Percentiles rank a stretch among this genome's conserved stretches.
Conservation (phyloP, 2,113 vertebrate genomes). For the Ochotona curzoniae region DNA sequence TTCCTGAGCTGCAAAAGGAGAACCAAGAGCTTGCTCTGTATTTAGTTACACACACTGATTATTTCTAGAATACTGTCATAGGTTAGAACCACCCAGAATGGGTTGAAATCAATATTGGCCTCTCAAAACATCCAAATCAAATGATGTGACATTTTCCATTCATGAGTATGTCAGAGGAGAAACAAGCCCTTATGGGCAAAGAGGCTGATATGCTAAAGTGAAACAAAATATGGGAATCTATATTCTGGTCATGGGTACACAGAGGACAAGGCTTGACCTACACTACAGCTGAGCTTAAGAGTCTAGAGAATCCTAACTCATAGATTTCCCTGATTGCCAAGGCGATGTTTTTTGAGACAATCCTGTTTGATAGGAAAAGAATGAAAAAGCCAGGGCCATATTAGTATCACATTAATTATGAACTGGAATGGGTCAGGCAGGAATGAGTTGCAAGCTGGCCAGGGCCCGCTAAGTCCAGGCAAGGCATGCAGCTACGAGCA, state of each 20-base stretch:
- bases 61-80: neutral
- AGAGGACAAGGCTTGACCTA: slow-evolving; percentile 44
- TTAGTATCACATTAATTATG: slow-evolving; percentile 87
- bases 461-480: slow-evolving; percentile 84
- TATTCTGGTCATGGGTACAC: slow-evolving; percentile 18
- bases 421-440: slow-evolving; percentile 87
- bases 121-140: neutral
- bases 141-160: neutral
- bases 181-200: neutral
- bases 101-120: neutral
- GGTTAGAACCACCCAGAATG: neutral
- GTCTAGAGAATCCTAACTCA: neutral
- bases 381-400: slow-evolving; percentile 79
- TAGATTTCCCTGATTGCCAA: slow-evolving; percentile 48
- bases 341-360: slow-evolving; percentile 74
- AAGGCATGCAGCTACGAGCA: slow-evolving; percentile 86
- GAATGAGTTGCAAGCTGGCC: slow-evolving; percentile 86
- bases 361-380: slow-evolving; percentile 75
- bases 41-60: neutral
- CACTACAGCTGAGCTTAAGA: neutral
- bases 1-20: neutral
- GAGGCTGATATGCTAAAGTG: neutral
- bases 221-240: neutral
- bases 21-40: neutral
- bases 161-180: neutral